Evolutionary conservation across 2,113 vertebrate species (phyloP).

Genomic region (Protobothrops mucrosquamatus): DNA sequence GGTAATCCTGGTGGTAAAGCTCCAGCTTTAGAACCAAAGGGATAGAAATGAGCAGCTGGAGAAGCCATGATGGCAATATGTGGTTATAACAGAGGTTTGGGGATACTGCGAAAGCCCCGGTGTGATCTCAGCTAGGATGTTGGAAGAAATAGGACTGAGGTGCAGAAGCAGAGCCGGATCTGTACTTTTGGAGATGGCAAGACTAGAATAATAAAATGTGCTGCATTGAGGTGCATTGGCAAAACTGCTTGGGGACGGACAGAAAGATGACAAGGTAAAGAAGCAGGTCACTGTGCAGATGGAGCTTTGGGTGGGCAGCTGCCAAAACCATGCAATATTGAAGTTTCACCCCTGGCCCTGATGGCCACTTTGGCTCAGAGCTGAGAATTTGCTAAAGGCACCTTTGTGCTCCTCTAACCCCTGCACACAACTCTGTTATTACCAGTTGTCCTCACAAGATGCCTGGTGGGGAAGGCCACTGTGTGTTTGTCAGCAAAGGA

Average conservation of each 20-base stretch:
- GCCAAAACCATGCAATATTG: neutral
- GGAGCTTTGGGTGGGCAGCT: neutral
- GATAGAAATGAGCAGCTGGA: neutral
- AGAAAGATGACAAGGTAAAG: neutral
- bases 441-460: neutral
- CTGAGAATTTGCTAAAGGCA: neutral
- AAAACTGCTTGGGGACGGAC: neutral
- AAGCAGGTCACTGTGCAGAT: neutral
- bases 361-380: neutral
- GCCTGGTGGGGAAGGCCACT: neutral
- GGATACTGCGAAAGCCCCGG: neutral
- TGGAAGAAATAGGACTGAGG: slow-evolving; percentile 6
- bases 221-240: slow-evolving; percentile 26
- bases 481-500: neutral
- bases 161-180: slow-evolving; percentile 2
- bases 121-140: neutral
- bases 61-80: neutral
- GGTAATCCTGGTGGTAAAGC: neutral
- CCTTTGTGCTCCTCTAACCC: neutral
- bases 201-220: slow-evolving; percentile 27
- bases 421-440: neutral
- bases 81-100: neutral
- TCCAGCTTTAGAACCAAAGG: neutral
- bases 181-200: slow-evolving; percentile 8
- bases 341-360: neutral